Base-by-base conservation (phyloP, 2,888 invertebrate species). In the Eristalis pertinax region DNA sequence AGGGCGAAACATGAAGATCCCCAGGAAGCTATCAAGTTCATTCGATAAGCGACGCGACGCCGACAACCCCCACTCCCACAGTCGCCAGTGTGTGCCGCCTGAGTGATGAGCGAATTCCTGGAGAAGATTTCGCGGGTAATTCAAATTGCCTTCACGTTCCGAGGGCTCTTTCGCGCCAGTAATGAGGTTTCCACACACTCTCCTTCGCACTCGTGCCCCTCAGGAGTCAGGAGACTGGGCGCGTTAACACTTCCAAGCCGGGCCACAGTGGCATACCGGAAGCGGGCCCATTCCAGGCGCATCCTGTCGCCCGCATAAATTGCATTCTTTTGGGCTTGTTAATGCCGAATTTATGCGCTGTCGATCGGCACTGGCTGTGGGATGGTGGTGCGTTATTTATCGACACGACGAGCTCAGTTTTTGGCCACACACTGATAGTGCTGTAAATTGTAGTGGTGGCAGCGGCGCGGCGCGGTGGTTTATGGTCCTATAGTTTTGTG, bases 331-430 rank as follows among this genome's bases (percentile, higher is more conserved):
- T 72, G 63, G 69, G 75, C 83, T 83, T 82, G 86, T 83, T 86
- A 86, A 86, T 83, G 83, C 63, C 78, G 78, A 86, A 86, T 86
- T 86, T 86, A 86, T 86, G 83, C 83, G 86, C 43, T 24, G 41
- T 22, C 32, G 15, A 15, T 62, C 35, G 69, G 62, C 60, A 38
- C 43, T 65, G 77, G 72, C 62, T 81, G 35, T 72, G 79, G 72
- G 75, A 2, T 32, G n/a, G 72, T 76, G 72, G 81, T 76, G 81
- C 76, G 80, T 85, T 85, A 68, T 85, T 85, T 85, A 85, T 85
- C 85, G 76, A 79, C 73, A 77, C 72, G 84, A 81, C 72, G 81
- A 77, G 75, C 81, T 77, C 63, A 81, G 72, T 82, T 82, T 50
- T 82, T 65, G 78, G 65, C 60, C 43, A 32, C 22, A 58, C 22